Base-by-base conservation (phyloP, 2,888 invertebrate genomes). In the Drosophila recens region DNA sequence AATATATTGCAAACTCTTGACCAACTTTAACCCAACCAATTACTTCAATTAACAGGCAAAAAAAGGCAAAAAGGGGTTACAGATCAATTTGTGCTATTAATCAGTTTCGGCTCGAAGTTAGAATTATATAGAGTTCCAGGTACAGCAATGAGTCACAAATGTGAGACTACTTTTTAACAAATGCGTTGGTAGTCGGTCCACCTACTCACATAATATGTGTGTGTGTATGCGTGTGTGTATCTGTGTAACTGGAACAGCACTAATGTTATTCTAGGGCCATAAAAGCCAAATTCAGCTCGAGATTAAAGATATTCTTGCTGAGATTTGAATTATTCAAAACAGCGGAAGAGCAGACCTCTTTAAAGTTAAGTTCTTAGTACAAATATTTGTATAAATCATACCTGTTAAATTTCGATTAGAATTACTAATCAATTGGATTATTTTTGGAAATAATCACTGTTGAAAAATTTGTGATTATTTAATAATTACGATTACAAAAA, bases 171-270 rank as follows among this genome's bases (percentile, higher is more conserved):
- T 56, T 65, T 42, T 65, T 42, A 23, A 48, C 40, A 10, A 69
- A 62, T 77, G 76, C 76, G 76, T 76, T 78, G 78, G 76, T 17
- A 38, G 74, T 53, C 40, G 54, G 10, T 15, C 54, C 67, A 63
- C 67, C 48, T 43, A 43, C 59, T 66, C 70, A 61, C 38, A 59
- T 59, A 51, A 46, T 40, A 33, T 20, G 3, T 42, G 13, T 30
- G 8, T 38, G 30, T 40, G 3, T 42, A 10, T 30, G 8, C 33
- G 30, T 40, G 27, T 36, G 27, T 51, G 65, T 64, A 71, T 72
- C 62, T 78, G 80, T 85, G 80, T 82, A 87, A 85, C 69, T 84
- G 83, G 83, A 75, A 82, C 87, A 80, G 66, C 67, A 51, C 63
- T 69, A 75, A 72, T 72, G 71, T 72, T 81, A 79, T 87, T 75